Conservation (phyloP, 2,113 vertebrate species). For the Lynx canadensis region DNA sequence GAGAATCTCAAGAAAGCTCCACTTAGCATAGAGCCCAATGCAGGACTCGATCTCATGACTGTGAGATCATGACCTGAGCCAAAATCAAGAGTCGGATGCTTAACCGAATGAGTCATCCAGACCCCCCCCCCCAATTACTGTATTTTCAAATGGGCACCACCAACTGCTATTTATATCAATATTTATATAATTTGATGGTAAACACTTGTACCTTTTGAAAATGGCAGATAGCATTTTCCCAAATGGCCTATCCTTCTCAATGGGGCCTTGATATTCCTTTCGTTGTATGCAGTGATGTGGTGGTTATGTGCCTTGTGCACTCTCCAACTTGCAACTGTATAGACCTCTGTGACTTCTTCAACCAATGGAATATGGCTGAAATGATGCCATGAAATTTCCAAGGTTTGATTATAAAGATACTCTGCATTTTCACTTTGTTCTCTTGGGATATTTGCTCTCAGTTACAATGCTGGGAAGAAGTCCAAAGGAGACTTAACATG, state of each 20-base stretch:
- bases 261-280: neutral
- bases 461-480: neutral
- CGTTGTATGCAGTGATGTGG: neutral
- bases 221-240: neutral
- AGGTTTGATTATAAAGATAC: neutral
- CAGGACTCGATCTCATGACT: too few species aligned
- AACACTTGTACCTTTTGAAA: neutral
- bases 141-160: neutral
- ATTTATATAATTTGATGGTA: neutral
- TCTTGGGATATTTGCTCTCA: neutral
- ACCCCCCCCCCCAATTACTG: neutral
- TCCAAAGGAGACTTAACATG: neutral
- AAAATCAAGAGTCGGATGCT: too few species aligned
- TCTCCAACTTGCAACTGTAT: fast-evolving
- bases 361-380: neutral
- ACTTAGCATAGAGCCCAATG: too few species aligned
- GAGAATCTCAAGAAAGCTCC: too few species aligned
- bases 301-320: neutral
- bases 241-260: neutral
- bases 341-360: neutral
- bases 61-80: too few species aligned
- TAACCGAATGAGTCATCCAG: too few species aligned
- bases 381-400: neutral
- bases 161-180: neutral
- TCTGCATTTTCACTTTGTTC: neutral